Base-by-base conservation (phyloP, 1,140 invertebrate species). In the Choristoneura fumiferana region DNA sequence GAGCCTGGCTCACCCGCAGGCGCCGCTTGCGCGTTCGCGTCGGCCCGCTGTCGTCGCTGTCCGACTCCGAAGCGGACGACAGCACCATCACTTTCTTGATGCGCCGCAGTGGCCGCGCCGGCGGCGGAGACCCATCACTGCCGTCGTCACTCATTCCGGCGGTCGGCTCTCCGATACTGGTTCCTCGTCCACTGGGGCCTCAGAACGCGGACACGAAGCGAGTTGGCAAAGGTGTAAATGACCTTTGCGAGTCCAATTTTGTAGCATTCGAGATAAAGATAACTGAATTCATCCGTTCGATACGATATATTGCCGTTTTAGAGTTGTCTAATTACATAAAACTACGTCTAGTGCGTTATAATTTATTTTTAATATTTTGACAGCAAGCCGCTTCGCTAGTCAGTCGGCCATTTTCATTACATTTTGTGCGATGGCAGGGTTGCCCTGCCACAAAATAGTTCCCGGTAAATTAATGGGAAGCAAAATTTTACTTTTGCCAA, bases 381-480 rank as follows among this genome's bases (percentile, higher is more conserved):
- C 85, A 88, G 83, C 79, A 88, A 84, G 81, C 85, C 83, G 83
- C 85, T 88, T 84, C 73, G 71, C 84, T 77, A 72, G 73, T 79
- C 72, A 80, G 65, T 66, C 85, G 69, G 85, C 85, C 85, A 88
- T 88, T 83, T 88, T 88, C 67, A 68, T 73, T 54, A 17, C 17
- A 17, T 39, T 39, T 63, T 61, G 40, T 56, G 49, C 4, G 17
- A 56, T 45, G 57, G 36, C 9, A 15, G 14, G 14, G 14, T n/a
- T 61, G 52, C 34, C 37, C 8, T 61, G 52, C 34, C 37, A 57
- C 55, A 40, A 60, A 49, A 64, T 54, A 67, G 58, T 55, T 57
- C 33, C 58, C 38, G 29, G n/a, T 18, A 22, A 18, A 35, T 53
- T 45, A 36, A 56, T 57, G 52, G n/a, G n/a, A 45, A 54, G 17